These are phyloP conservation scores for Tineola bisselliella DNA, from an alignment of 2,888 invertebrate species.

Conservation along the genomic window DNA sequence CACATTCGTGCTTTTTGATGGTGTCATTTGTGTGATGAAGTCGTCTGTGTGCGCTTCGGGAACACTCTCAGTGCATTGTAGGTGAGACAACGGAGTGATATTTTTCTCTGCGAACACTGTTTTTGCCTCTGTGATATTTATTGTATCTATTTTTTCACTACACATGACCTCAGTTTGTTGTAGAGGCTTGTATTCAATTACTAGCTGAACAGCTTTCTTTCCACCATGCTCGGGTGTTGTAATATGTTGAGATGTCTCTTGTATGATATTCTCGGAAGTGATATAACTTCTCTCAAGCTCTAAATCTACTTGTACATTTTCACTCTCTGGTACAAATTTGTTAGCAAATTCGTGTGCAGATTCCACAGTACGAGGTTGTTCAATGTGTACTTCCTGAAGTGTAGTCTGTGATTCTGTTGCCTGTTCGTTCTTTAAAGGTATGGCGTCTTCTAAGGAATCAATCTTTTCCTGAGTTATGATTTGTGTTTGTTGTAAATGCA, in stretches of 20 bases:
- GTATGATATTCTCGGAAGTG: slow-evolving; percentile 35
- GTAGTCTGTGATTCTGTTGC: slow-evolving; percentile 25
- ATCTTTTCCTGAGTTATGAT: slow-evolving; percentile 25
- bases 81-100: slow-evolving; percentile 38
- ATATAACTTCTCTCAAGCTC: slow-evolving; percentile 37
- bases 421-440: slow-evolving; percentile 30
- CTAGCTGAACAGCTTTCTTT: slow-evolving; percentile 43
- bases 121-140: slow-evolving; percentile 21
- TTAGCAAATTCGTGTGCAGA: slow-evolving; percentile 23
- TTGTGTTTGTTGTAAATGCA: slow-evolving; percentile 25
- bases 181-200: slow-evolving; percentile 35
- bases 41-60: slow-evolving; percentile 34
- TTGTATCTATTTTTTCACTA: slow-evolving; percentile 30
- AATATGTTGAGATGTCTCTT: slow-evolving; percentile 54
- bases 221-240: slow-evolving; percentile 34
- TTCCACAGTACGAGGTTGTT: slow-evolving; percentile 35
- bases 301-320: slow-evolving; percentile 24
- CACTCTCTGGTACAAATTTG: slow-evolving; percentile 24
- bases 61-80: slow-evolving; percentile 49
- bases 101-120: slow-evolving; percentile 34
- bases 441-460: slow-evolving; percentile 16
- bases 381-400: slow-evolving; percentile 31
- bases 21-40: slow-evolving; percentile 28
- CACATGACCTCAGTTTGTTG: slow-evolving; percentile 38
- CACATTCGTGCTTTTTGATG: slow-evolving; percentile 31